Conservation (phyloP, 2,113 vertebrate species). For the Marmota monax region DNA sequence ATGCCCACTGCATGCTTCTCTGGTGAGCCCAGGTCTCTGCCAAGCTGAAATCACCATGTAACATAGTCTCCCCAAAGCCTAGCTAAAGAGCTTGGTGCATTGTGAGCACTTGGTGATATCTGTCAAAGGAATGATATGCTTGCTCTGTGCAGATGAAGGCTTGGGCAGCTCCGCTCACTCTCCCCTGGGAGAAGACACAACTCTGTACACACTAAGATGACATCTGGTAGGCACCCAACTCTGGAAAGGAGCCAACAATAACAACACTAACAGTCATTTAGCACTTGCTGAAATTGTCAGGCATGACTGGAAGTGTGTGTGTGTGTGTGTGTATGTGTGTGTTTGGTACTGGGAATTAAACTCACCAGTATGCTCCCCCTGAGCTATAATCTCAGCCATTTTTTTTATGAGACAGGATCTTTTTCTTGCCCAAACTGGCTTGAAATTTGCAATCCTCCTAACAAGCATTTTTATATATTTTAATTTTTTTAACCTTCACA, state of each 20-base stretch:
- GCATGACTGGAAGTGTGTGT: neutral
- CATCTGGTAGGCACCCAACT: neutral
- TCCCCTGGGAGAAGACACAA: neutral
- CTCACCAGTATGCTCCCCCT: too few species aligned
- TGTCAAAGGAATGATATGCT: neutral
- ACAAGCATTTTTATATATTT: neutral
- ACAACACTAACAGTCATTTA: neutral
- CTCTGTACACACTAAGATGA: neutral
- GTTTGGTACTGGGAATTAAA: too few species aligned
- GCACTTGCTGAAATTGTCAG: neutral
- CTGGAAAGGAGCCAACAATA: neutral
- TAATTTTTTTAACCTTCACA: neutral
- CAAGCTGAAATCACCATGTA: neutral
- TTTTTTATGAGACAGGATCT: too few species aligned
- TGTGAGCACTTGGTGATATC: neutral
- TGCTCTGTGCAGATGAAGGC: neutral
- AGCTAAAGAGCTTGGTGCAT: neutral
- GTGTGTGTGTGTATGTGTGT: too few species aligned
- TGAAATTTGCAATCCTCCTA: too few species aligned
- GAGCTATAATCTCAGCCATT: too few species aligned
- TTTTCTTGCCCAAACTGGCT: too few species aligned
- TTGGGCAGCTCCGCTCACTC: neutral
- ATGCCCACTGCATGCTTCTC: neutral
- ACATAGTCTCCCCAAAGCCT: neutral
- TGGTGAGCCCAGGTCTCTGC: neutral